These are phyloP conservation scores for Dusona sp. DNA, from an alignment of 2,888 invertebrate species.

Conservation along the genomic window DNA sequence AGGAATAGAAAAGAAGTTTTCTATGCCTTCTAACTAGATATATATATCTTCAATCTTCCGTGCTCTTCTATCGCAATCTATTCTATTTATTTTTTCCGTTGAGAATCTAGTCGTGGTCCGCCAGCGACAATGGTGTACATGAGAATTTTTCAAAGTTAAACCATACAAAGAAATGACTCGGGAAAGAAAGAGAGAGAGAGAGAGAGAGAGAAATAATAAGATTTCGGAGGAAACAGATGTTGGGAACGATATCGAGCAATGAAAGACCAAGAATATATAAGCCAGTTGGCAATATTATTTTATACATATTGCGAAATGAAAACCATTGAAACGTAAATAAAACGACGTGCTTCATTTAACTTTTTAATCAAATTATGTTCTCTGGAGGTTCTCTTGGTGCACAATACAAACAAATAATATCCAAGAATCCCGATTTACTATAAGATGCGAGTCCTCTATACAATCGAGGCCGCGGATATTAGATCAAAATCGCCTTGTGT, in stretches of 20 bases:
- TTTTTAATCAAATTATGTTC: background rate
- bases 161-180: conserved; percentile 26
- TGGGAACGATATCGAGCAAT: background rate
- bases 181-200: conserved; percentile 61
- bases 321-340: background rate
- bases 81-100: conserved; percentile 71
- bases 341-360: background rate
- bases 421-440: background rate
- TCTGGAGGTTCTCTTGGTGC: background rate
- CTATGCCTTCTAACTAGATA: conserved; percentile 15
- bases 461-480: background rate
- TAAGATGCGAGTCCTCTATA: background rate
- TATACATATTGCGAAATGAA: background rate
- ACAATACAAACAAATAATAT: background rate
- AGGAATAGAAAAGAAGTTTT: conserved; percentile 13
- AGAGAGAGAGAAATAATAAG: conserved; percentile 54
- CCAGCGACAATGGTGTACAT: background rate
- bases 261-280: background rate
- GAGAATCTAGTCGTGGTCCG: conserved; percentile 70
- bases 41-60: conserved; percentile 28
- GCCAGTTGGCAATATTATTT: background rate
- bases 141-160: conserved; percentile 20
- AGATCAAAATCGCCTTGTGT: background rate
- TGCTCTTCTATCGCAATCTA: conserved; percentile 65
- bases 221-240: conserved; percentile 62